These are phyloP conservation scores for Agrenia bidenticulata DNA, from an alignment of 2,888 invertebrate species.

Conservation along the genomic window DNA sequence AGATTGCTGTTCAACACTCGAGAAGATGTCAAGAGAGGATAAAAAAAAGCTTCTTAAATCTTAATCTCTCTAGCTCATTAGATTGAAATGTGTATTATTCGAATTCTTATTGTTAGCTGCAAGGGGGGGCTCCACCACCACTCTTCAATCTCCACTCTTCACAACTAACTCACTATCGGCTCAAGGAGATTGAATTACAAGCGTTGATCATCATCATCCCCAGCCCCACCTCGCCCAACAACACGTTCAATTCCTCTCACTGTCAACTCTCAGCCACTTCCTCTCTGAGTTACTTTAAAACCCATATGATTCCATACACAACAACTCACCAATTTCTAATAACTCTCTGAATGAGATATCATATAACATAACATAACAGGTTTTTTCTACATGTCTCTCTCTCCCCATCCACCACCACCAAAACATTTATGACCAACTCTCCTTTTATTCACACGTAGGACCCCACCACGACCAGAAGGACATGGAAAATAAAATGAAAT, in stretches of 20 bases:
- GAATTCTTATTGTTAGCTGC: no score
- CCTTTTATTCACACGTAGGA: no score
- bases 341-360: neutral
- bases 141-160: neutral
- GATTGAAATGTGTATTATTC: no score
- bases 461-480: no score
- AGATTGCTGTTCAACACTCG: neutral
- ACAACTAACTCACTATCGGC: neutral
- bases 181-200: neutral
- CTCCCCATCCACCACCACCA: no score
- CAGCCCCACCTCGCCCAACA: neutral
- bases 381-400: neutral
- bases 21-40: constrained; percentile 1
- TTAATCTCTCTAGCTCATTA: no score
- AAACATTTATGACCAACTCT: no score
- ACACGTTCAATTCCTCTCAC: neutral
- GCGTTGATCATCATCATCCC: neutral
- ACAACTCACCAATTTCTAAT: neutral
- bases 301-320: constrained; percentile 3
- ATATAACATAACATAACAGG: constrained; percentile 7
- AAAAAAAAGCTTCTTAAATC: no score
- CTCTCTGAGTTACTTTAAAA: neutral
- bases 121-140: no score
- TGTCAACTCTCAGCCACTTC: neutral
- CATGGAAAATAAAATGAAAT: no score